Evolutionary conservation across 1,140 invertebrate species (phyloP).

Genomic region (Belonocnema kinseyi): DNA sequence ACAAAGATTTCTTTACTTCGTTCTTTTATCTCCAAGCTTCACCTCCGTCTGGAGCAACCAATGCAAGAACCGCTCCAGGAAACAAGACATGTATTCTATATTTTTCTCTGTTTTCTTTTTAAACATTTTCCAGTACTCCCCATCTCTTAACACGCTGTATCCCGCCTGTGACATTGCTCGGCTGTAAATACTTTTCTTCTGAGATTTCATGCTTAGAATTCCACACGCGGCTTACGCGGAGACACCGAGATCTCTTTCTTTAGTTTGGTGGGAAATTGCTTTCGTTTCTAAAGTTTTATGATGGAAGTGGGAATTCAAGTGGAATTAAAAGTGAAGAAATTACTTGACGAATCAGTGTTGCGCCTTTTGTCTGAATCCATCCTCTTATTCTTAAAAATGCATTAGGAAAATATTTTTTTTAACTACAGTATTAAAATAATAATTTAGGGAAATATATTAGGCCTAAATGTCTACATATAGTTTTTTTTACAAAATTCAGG

Average conservation of each 20-base stretch:
- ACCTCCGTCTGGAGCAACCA: constrained; percentile 32
- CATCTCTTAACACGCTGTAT: not conserved
- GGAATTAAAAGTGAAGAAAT: no score
- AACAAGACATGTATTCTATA: constrained; percentile 41
- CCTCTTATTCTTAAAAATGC: no score
- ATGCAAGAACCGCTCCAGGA: not conserved
- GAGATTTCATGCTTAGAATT: constrained; percentile 21
- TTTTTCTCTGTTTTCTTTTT: not conserved
- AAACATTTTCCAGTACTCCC: not conserved
- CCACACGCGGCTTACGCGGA: not conserved
- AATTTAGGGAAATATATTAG: no score
- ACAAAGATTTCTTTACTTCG: constrained; percentile 58
- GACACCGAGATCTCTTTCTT: constrained; percentile 1
- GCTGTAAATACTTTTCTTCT: constrained; percentile 10
- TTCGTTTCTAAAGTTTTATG: not conserved
- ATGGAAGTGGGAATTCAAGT: not conserved
- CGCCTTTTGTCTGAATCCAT: no score
- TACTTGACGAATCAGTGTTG: no score
- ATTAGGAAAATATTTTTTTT: no score
- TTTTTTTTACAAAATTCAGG: no score
- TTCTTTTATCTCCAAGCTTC: constrained; percentile 43
- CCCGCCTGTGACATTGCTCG: not conserved
- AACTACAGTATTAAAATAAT: no score
- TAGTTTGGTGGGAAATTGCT: not conserved
- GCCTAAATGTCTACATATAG: no score